Evolutionary conservation across 1,140 invertebrate species (phyloP).

Genomic region (Pseudobourletiella spinata): DNA sequence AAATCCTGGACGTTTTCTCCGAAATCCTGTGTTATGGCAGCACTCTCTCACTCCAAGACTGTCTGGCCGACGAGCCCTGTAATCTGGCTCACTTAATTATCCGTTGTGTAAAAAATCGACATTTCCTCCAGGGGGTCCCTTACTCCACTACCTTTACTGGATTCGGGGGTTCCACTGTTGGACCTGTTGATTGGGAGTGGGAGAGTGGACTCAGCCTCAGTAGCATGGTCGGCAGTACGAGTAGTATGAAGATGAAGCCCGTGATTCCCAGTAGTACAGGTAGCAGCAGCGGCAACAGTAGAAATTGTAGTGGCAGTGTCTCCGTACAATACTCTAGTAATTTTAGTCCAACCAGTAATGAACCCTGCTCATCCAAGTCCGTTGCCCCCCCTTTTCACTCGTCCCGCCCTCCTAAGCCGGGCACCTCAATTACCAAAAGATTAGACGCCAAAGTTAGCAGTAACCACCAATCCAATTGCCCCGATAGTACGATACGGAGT

Average conservation of each 20-base stretch:
- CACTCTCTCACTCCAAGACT: slow-evolving; percentile 63
- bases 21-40: slow-evolving; percentile 83
- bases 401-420: neutral
- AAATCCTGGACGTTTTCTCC: slow-evolving; percentile 71
- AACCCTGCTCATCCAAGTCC: neutral
- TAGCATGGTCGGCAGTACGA: neutral
- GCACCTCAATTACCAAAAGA: no score
- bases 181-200: slow-evolving; percentile 36
- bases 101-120: slow-evolving; percentile 71
- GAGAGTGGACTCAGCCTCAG: slow-evolving; percentile 20
- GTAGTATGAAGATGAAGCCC: neutral
- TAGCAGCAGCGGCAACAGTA: neutral
- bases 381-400: no score
- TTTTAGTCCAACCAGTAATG: neutral
- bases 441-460: no score
- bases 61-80: slow-evolving; percentile 62
- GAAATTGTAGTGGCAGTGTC: neutral
- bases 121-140: slow-evolving; percentile 60
- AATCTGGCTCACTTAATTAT: slow-evolving; percentile 72
- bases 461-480: neutral
- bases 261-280: neutral
- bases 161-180: slow-evolving; percentile 41
- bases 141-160: slow-evolving; percentile 50
- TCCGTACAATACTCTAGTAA: neutral
- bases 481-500: neutral